Percentiles rank a stretch among this genome's conserved stretches.
These are phyloP conservation scores for Drosophila elegans DNA, from an alignment of 1,140 invertebrate species.

Conservation along the genomic window DNA sequence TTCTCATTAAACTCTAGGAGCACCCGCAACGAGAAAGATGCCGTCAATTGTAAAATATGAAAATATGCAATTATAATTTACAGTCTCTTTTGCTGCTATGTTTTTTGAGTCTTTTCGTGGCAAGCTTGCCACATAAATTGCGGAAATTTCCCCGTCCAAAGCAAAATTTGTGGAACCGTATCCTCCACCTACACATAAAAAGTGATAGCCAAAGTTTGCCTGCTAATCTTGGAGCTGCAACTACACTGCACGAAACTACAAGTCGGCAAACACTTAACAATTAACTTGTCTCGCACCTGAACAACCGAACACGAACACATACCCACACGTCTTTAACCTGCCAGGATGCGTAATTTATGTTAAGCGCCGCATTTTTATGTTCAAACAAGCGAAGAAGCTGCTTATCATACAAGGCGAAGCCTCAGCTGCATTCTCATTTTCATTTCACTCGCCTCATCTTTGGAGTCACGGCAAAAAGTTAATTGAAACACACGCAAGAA, in stretches of 20 bases:
- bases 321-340: conserved; percentile 37
- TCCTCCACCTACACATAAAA: conserved; percentile 49
- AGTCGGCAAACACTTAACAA: conserved; percentile 76
- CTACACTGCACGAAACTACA: conserved; percentile 49
- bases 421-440: conserved; percentile 46
- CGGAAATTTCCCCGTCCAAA: conserved; percentile 43
- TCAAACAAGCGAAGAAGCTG: conserved; percentile 80
- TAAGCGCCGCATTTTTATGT: conserved; percentile 81
- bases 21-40: conserved; percentile 45
- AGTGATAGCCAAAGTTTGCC: conserved; percentile 65
- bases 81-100: conserved; percentile 37
- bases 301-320: conserved; percentile 21
- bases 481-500: conserved; percentile 78
- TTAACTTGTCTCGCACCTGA: conserved; percentile 74
- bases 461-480: conserved; percentile 74
- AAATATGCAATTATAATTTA: conserved; percentile 84
- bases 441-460: conserved; percentile 54
- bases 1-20: conserved; percentile 62
- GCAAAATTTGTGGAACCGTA: conserved; percentile 69
- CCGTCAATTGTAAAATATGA: conserved; percentile 81
- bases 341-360: conserved; percentile 80
- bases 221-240: conserved; percentile 63
- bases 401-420: conserved; percentile 63
- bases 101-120: conserved; percentile 31
- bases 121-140: conserved; percentile 68